Conservation (phyloP, 1,140 invertebrate species). For the Trichonephila inaurata region DNA sequence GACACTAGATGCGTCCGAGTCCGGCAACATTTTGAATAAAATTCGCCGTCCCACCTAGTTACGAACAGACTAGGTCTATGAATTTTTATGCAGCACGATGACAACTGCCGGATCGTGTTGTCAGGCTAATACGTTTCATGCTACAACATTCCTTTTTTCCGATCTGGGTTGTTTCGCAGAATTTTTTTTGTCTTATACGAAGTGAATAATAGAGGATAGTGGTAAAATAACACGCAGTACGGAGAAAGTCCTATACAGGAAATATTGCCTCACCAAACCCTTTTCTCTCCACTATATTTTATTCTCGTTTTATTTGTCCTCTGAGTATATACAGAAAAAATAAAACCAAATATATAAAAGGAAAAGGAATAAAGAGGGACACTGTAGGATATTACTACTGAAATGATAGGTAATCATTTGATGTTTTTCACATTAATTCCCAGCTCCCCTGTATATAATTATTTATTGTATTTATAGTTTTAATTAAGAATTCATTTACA, state of each 20-base stretch:
- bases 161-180: neutral
- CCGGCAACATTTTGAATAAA: constrained; percentile 45
- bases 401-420: neutral
- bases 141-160: constrained; percentile 16
- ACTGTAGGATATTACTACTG: neutral
- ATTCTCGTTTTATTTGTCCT: neutral
- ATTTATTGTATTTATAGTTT: neutral
- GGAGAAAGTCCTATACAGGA: neutral
- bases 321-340: neutral
- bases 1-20: constrained; percentile 31
- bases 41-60: constrained; percentile 18
- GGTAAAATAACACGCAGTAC: neutral
- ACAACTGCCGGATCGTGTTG: constrained; percentile 17
- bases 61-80: neutral
- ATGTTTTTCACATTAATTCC: neutral
- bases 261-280: neutral
- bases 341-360: neutral
- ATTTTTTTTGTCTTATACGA: neutral
- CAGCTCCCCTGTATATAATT: no score
- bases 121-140: neutral
- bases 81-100: constrained; percentile 41
- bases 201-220: constrained; percentile 26
- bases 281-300: neutral
- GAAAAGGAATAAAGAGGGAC: neutral
- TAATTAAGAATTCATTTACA: neutral